Evolutionary conservation across 1,140 invertebrate species (phyloP).

Genomic region (Drosophila santomea): DNA sequence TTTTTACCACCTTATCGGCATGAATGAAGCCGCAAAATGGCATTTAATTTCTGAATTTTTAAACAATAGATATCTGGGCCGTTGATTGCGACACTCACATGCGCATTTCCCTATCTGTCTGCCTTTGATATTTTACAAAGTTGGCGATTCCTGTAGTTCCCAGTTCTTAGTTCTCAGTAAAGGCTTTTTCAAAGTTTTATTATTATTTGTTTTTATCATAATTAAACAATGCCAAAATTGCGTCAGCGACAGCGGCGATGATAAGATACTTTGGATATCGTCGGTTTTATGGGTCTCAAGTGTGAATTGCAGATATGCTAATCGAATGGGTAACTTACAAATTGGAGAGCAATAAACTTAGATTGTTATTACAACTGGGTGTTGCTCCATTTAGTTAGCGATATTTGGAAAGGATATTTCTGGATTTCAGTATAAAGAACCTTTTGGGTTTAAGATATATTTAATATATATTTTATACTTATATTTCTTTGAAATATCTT

Average conservation of each 20-base stretch:
- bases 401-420: no score
- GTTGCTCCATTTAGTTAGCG: no score
- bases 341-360: neutral
- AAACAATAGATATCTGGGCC: slow-evolving; percentile 69
- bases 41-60: slow-evolving; percentile 78
- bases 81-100: slow-evolving; percentile 36
- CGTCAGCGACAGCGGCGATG: slow-evolving; percentile 52
- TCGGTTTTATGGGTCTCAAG: slow-evolving; percentile 5
- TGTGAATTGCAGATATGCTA: slow-evolving; percentile 29
- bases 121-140: slow-evolving; percentile 57
- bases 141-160: slow-evolving; percentile 45
- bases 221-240: slow-evolving; percentile 68
- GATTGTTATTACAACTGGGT: no score
- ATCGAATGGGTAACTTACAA: slow-evolving; percentile 6
- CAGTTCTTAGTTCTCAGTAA: slow-evolving; percentile 16
- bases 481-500: no score
- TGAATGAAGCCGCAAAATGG: slow-evolving; percentile 77
- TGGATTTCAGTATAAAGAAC: no score
- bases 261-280: slow-evolving; percentile 42
- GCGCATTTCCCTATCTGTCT: slow-evolving; percentile 40
- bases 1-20: slow-evolving; percentile 72
- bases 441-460: no score
- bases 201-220: slow-evolving; percentile 71
- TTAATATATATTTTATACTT: no score
- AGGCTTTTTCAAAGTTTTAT: slow-evolving; percentile 57